Percentiles rank a stretch among this genome's conserved stretches.
These are phyloP conservation scores for Phaethornis superciliosus DNA, from an alignment of 2,113 vertebrate species.

Conservation along the genomic window DNA sequence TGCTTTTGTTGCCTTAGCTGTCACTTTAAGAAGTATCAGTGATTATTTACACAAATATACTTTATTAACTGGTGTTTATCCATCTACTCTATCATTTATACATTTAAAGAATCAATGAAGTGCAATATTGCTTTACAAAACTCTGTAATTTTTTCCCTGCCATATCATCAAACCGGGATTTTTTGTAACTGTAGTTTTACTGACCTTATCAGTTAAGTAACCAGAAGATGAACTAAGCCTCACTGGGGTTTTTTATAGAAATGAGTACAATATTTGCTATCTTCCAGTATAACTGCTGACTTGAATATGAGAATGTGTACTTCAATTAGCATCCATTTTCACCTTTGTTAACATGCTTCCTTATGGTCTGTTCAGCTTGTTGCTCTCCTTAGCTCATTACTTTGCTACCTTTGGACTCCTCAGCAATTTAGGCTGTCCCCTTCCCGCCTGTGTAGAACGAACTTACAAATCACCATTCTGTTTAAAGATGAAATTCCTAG, in stretches of 20 bases:
- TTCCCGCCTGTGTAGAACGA: neutral
- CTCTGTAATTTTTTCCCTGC: neutral
- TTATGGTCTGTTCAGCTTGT: neutral
- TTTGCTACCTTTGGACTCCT: neutral
- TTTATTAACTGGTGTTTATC: neutral
- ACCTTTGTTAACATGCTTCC: neutral
- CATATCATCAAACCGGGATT: neutral
- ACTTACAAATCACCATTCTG: neutral
- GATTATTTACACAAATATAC: neutral
- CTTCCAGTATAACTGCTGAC: neutral
- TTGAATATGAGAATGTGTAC: neutral
- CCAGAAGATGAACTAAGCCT: neutral
- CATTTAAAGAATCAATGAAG: neutral
- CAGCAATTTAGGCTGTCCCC: neutral
- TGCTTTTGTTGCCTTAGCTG: constrained; percentile 3
- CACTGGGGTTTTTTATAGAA: neutral
- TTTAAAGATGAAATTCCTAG: neutral
- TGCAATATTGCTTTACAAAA: neutral
- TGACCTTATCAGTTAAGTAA: neutral
- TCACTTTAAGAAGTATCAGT: neutral
- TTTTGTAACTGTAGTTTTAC: neutral
- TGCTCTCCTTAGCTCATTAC: neutral
- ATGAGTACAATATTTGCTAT: neutral
- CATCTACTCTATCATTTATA: neutral
- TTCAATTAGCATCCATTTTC: constrained; percentile 2